These are phyloP conservation scores for Eueides isabella DNA, from an alignment of 1,140 invertebrate species.

Conservation along the genomic window DNA sequence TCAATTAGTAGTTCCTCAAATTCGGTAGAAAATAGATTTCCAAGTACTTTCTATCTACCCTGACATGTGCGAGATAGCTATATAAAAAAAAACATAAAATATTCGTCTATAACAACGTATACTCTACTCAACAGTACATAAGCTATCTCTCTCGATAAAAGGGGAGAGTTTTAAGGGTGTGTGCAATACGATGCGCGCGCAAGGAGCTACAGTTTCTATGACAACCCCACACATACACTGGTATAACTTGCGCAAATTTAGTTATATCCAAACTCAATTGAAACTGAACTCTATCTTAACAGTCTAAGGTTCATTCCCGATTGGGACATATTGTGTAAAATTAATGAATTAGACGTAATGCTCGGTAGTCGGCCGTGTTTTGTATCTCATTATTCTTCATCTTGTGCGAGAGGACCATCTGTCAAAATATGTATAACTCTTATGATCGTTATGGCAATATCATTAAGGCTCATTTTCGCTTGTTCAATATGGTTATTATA, in stretches of 20 bases:
- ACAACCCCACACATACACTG: constrained; percentile 73
- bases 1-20: too few relatives aligned
- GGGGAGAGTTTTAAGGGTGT: constrained; percentile 58
- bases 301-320: constrained; percentile 37
- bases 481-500: background rate
- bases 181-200: constrained; percentile 72
- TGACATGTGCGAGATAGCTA: too few relatives aligned
- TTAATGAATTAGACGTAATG: constrained; percentile 79
- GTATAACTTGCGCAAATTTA: constrained; percentile 71
- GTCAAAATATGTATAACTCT: constrained; percentile 43
- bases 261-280: constrained; percentile 45
- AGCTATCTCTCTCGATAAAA: constrained; percentile 60
- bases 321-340: constrained; percentile 55
- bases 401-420: constrained; percentile 55
- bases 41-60: too few relatives aligned
- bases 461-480: background rate
- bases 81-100: too few relatives aligned
- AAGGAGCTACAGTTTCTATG: constrained; percentile 79
- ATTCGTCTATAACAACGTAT: background rate
- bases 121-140: constrained; percentile 44
- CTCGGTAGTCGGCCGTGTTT: constrained; percentile 71
- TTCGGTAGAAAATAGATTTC: too few relatives aligned
- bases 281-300: constrained; percentile 45
- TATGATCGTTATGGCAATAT: background rate
- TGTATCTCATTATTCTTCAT: constrained; percentile 73